phyloP scores from a whole-genome alignment of 2,797 vertebrate species.

The Semaprochilodus insignis region DNA sequence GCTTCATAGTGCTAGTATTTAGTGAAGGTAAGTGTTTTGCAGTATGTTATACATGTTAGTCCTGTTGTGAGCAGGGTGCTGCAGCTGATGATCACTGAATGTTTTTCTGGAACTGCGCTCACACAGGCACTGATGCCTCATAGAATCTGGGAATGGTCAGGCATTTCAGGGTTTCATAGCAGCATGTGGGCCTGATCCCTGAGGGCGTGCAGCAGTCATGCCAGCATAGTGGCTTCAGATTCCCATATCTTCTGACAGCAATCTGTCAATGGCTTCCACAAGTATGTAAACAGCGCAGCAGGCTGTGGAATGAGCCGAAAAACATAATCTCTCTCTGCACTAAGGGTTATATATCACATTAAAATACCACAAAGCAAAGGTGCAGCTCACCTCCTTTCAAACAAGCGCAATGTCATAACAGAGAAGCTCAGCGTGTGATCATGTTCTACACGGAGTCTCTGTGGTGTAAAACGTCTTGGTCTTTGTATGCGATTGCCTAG shows the following conservation, averaged over 20 bases:
- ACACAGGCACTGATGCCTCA: conserved; percentile 1
- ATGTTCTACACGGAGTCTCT: conserved; percentile 4
- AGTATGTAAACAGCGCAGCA: conserved; percentile 74
- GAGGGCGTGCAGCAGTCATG: conserved; percentile 61
- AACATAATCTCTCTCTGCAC: conserved; percentile 68
- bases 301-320: conserved; percentile 52
- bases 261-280: conserved; percentile 72
- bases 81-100: neutral
- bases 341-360: conserved; percentile 54
- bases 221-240: conserved; percentile 66
- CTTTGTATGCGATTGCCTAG: neutral
- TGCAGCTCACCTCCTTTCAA: conserved; percentile 39
- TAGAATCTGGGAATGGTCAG: conserved; percentile 56
- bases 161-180: conserved; percentile 66
- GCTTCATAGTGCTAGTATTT: too few species aligned
- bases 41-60: neutral
- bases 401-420: conserved; percentile 35
- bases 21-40: too few species aligned
- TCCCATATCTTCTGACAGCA: conserved; percentile 69
- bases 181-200: conserved; percentile 57
- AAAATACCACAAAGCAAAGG: conserved; percentile 55
- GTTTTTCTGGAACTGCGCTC: neutral
- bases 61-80: neutral
- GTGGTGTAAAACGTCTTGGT: conserved; percentile 13
- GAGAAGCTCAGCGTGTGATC: conserved; percentile 17